Evolutionary conservation across 2,113 vertebrate genomes (phyloP).

Genomic region (Otocyon megalotis): DNA sequence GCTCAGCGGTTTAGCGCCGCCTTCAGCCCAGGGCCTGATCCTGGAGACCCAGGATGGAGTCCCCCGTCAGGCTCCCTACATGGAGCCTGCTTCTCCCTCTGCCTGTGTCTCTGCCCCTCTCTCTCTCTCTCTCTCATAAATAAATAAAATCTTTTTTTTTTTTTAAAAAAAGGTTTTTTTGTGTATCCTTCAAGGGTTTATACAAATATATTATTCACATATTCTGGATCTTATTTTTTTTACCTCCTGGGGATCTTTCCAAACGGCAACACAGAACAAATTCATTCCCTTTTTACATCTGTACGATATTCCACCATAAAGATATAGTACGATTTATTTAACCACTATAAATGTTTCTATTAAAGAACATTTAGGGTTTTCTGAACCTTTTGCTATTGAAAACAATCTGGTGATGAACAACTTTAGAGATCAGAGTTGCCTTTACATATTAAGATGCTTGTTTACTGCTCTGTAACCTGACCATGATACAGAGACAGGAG

Average conservation of each 20-base stretch:
- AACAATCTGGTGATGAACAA: neutral
- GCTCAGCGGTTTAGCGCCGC: too few relatives aligned
- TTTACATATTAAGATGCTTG: constrained; percentile 46
- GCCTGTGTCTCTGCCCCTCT: too few relatives aligned
- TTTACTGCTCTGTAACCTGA: neutral
- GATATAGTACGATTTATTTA: neutral
- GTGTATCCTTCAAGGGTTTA: neutral
- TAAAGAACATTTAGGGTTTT: neutral
- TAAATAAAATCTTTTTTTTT: too few relatives aligned
- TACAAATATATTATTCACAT: neutral
- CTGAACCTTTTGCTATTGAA: neutral
- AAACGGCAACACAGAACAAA: neutral
- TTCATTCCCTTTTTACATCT: neutral
- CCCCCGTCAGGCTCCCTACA: too few relatives aligned
- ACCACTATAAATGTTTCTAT: neutral
- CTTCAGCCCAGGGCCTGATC: too few relatives aligned
- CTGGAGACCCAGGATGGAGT: too few relatives aligned
- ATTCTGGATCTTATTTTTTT: neutral
- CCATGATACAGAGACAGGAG: neutral
- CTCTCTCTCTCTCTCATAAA: too few relatives aligned
- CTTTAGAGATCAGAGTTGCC: neutral
- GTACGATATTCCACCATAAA: neutral
- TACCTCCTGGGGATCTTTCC: neutral
- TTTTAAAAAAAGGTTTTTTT: neutral
- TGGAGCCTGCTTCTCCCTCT: too few relatives aligned